Evolutionary conservation across 2,113 vertebrate species (phyloP).

Genomic region (Gnathonemus longibarbis): DNA sequence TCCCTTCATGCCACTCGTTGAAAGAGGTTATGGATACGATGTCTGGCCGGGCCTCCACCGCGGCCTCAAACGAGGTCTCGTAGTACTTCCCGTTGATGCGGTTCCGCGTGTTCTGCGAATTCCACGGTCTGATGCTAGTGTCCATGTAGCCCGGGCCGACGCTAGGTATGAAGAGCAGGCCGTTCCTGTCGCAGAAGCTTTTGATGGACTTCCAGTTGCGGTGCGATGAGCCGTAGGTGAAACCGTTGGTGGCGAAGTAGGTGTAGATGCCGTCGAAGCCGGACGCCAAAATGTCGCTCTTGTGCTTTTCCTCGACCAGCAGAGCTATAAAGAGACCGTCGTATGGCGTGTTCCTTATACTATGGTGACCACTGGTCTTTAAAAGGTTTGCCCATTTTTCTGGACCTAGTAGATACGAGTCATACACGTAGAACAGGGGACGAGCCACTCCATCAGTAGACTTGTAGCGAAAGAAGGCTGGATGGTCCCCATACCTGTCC

Average conservation of each 20-base stretch:
- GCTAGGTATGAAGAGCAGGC: slow-evolving; percentile 87
- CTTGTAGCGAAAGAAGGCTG: slow-evolving; percentile 84
- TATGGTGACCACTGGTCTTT: slow-evolving; percentile 67
- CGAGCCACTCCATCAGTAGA: slow-evolving; percentile 72
- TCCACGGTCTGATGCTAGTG: slow-evolving; percentile 91
- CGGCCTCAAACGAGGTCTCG: slow-evolving; percentile 76
- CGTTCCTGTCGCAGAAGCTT: slow-evolving; percentile 79
- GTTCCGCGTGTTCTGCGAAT: slow-evolving; percentile 87
- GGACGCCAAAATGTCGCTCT: slow-evolving; percentile 74
- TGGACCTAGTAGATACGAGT: slow-evolving; percentile 85
- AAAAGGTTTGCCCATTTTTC: slow-evolving; percentile 84
- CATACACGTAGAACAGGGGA: slow-evolving; percentile 92
- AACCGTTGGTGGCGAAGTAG: slow-evolving; percentile 95
- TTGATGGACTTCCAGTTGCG: slow-evolving; percentile 81
- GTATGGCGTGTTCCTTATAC: slow-evolving; percentile 77
- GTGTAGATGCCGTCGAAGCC: slow-evolving; percentile 96
- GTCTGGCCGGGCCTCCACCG: slow-evolving; percentile 70
- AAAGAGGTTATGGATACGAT: slow-evolving; percentile 92
- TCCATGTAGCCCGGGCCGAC: slow-evolving; percentile 93
- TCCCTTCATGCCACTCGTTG: slow-evolving; percentile 98
- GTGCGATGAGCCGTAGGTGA: slow-evolving; percentile 90
- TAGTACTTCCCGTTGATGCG: slow-evolving; percentile 93
- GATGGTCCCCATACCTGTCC: slow-evolving; percentile 83
- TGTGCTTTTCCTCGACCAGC: slow-evolving; percentile 88
- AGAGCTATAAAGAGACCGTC: slow-evolving; percentile 85